Percentiles rank a stretch among this genome's conserved stretches.
Evolutionary conservation across 2,888 invertebrate species (phyloP).

Genomic region (Nomada goodeniana): DNA sequence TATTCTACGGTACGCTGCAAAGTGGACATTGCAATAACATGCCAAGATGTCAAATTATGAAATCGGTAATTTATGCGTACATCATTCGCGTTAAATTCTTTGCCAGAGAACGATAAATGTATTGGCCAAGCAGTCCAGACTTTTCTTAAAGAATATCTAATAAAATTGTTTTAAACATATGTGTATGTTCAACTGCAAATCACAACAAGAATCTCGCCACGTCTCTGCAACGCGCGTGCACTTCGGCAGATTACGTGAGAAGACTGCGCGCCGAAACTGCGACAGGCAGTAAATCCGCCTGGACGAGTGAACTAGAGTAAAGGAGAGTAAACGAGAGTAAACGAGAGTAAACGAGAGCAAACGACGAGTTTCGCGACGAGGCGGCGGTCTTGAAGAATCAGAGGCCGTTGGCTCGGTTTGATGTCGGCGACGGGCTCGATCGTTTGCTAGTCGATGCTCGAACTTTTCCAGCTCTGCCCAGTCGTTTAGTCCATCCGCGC

Average conservation of each 20-base stretch:
- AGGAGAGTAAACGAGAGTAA: neutral
- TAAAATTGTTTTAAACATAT: neutral
- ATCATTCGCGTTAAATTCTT: too few relatives aligned
- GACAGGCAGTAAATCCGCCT: constrained; percentile 49
- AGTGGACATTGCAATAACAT: too few relatives aligned
- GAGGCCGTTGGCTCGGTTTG: constrained; percentile 14
- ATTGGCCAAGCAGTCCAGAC: too few relatives aligned
- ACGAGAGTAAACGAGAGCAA: constrained; percentile 3
- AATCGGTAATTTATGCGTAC: too few relatives aligned
- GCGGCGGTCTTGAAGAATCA: constrained; percentile 34
- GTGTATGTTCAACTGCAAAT: constrained; percentile 1
- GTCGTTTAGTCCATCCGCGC: neutral
- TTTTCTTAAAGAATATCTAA: too few relatives aligned
- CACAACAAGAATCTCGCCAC: neutral
- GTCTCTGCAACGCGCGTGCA: constrained; percentile 13
- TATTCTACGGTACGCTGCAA: neutral
- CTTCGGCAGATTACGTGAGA: constrained; percentile 33
- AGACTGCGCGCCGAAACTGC: constrained; percentile 23
- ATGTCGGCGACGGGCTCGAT: constrained; percentile 13
- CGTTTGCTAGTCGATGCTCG: constrained; percentile 24
- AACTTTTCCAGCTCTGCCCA: constrained; percentile 3
- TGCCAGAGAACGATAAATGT: too few relatives aligned
- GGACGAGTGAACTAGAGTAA: neutral
- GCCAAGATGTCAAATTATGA: too few relatives aligned
- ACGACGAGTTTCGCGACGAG: constrained; percentile 1